Percentiles rank a stretch among this genome's conserved stretches.
Conservation (phyloP, 2,113 vertebrate species). For the Anhinga anhinga region DNA sequence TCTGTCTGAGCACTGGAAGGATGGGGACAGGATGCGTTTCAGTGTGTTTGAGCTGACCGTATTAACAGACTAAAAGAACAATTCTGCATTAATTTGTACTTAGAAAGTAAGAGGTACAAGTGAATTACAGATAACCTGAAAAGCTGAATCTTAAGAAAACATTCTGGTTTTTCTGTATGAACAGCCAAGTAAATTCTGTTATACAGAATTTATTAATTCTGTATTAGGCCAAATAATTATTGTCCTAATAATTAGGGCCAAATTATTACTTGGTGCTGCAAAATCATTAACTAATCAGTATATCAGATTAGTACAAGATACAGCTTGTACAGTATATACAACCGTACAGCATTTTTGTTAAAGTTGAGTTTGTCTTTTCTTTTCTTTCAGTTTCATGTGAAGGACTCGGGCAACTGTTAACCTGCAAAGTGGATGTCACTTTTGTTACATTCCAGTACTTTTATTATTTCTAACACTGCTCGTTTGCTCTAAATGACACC, state of each 20-base stretch:
- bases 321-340: neutral
- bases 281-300: neutral
- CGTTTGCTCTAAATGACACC: neutral
- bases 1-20: neutral
- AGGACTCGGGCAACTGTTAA: neutral
- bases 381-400: constrained; percentile 1
- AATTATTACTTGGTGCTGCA: neutral
- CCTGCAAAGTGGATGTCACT: neutral
- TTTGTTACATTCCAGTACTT: constrained; percentile 24
- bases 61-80: neutral
- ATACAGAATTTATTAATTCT: neutral
- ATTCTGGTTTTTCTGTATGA: neutral
- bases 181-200: neutral
- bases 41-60: neutral
- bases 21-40: neutral
- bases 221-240: neutral
- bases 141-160: neutral
- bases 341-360: neutral
- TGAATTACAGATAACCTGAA: neutral
- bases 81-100: neutral
- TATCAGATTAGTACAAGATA: neutral
- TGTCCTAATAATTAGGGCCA: neutral
- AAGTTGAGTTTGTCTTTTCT: neutral
- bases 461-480: neutral
- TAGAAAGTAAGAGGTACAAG: neutral